phyloP scores from a whole-genome alignment of 2,888 invertebrate genomes.

The Stenodema calcarata region DNA sequence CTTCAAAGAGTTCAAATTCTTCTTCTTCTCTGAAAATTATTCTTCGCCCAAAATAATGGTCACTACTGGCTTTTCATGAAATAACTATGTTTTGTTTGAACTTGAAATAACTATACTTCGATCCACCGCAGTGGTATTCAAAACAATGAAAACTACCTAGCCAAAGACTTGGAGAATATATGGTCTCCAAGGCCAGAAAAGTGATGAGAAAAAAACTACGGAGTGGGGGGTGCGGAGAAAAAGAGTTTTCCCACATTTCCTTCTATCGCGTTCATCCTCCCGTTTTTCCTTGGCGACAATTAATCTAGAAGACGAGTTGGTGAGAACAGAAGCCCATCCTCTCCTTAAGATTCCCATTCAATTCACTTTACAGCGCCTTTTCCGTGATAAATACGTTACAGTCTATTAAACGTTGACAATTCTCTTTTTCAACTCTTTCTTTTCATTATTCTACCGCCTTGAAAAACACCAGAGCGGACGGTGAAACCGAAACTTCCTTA shows the following conservation, averaged over 20 bases:
- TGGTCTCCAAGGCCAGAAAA: neutral
- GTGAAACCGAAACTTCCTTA: neutral
- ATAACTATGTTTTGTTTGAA: too few relatives aligned
- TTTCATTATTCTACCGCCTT: neutral
- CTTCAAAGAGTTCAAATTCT: too few relatives aligned
- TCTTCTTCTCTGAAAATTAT: too few relatives aligned
- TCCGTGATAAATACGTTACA: neutral
- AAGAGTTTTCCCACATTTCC: neutral
- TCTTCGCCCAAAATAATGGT: too few relatives aligned
- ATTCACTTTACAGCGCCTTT: conserved; percentile 30
- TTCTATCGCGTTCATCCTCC: conserved; percentile 4
- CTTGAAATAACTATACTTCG: too few relatives aligned
- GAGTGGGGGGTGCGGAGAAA: neutral
- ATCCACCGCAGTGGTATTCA: neutral
- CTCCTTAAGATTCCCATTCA: conserved; percentile 6
- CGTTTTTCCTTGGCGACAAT: neutral
- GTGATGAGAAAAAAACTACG: neutral
- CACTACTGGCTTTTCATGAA: too few relatives aligned
- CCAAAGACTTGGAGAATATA: neutral
- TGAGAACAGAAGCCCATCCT: conserved; percentile 13
- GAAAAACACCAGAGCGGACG: neutral
- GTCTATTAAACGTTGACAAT: conserved; percentile 12
- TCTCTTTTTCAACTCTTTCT: neutral
- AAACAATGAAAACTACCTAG: neutral
- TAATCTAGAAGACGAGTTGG: conserved; percentile 18